Evolutionary conservation across 2,113 vertebrate species (phyloP), one percentile per base, ranked within the genome.

Genomic region (Psittacus erithacus): DNA sequence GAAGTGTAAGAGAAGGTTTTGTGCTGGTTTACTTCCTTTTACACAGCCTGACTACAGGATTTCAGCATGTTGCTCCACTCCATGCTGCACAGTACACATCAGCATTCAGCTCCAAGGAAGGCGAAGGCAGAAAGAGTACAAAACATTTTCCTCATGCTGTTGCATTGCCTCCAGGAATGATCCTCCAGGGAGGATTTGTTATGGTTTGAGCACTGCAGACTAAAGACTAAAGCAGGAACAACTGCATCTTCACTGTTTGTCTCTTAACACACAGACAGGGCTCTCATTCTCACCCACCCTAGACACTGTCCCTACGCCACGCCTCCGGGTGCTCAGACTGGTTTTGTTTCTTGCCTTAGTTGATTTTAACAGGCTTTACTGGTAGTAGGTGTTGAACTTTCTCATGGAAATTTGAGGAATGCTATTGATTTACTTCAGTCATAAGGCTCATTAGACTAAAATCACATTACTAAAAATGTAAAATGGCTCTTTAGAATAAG

Each of bases 221-320:
- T 55, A 74, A 91, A 82, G 75, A 88, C 47, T 49, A 73, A 73
- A 91, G 24, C 39, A 76, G 38, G 55, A 91, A 81, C 60, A 88
- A 31, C 29, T 13, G 3, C 27, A 53, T 27, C 27, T n/a, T 59
- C 57, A 59, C 33, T 59, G 20, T 55, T 17, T 53, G 11, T n/a
- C 33, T 59, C 57, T 68, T 57, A 75, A 68, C 44, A 75, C 41
- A 55, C 14, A 64, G 23, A 59, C 39, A 78, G 31, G 6, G 60
- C 29, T 52, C 23, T 78, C 19, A 20, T 60, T 64, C 81, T 63
- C 64, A 74, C 0, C 0, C 12, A 31, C 2, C 8, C 19, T 28
- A 70, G 41, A 68, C 13, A 13, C 9, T 44, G 17, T 13, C 71
- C 77, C 35, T 41, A 14, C 14, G 44, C 9, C 27, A 31, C 31